Conservation (phyloP, 2,888 invertebrate species). For the Deroplatys truncata region DNA sequence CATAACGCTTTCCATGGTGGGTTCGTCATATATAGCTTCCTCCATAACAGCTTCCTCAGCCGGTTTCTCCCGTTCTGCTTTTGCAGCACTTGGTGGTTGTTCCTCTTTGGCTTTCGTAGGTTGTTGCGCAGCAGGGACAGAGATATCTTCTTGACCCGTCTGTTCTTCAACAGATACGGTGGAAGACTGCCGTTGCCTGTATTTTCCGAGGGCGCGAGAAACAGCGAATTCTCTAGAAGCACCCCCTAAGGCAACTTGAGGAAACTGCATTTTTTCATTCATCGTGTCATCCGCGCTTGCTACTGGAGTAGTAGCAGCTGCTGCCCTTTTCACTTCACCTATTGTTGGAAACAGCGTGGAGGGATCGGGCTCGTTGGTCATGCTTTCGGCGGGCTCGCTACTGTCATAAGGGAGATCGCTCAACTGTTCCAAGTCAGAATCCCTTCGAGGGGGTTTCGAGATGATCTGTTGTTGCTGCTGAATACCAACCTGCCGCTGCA, state of each 20-base stretch:
- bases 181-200: slow-evolving; percentile 67
- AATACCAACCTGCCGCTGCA: not conserved
- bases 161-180: slow-evolving; percentile 64
- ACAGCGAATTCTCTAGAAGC: slow-evolving; percentile 81
- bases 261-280: slow-evolving; percentile 43
- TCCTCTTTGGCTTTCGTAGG: not conserved
- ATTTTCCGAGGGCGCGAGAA: slow-evolving; percentile 75
- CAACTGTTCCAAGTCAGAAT: slow-evolving; percentile 52
- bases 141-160: slow-evolving; percentile 36
- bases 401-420: slow-evolving; percentile 13
- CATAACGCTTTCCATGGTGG: slow-evolving; percentile 15
- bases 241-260: slow-evolving; percentile 55
- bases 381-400: not conserved
- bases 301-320: not conserved
- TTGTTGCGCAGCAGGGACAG: not conserved
- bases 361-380: slow-evolving; percentile 19
- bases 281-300: slow-evolving; percentile 54
- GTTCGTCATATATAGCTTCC: slow-evolving; percentile 28
- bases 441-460: slow-evolving; percentile 48
- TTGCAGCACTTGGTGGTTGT: not conserved
- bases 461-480: slow-evolving; percentile 38
- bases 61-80: not conserved
- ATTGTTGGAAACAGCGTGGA: slow-evolving; percentile 66
- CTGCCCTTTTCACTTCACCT: slow-evolving; percentile 63
- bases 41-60: slow-evolving; percentile 28